Base-by-base conservation (phyloP, 2,797 vertebrate species). In the Pelodytes ibericus region DNA sequence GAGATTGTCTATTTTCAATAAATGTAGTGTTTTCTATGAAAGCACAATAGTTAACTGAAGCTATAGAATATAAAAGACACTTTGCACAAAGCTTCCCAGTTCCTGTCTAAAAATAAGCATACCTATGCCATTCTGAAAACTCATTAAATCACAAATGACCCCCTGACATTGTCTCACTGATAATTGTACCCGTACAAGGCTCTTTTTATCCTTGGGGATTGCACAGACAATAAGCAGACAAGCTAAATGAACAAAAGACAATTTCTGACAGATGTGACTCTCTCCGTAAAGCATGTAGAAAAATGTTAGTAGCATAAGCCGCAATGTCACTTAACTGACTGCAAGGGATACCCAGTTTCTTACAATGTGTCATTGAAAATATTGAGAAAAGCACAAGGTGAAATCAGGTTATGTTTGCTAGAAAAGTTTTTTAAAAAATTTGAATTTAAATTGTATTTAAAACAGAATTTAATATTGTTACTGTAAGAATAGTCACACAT, bases 71-170 rank as follows among this genome's bases (percentile, higher is more conserved):
- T 72, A 24, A 77, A 77, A 51, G 39, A 33, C 44, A 26, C 36
- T 25, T 29, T 16, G 59, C 26, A 41, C 62, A 77, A 72, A 51
- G 22, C 74, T 59, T 31, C 25, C 13, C 63, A 22, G 44, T 49
- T 24, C 5, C 39, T 56, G 25, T 57, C 66, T 77, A 77, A 72
- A 77, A 77, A 72, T 78, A 78, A 72, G 75, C 69, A 72, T 72
- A 72, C 75, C 75, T 78, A 78, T 72, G 75, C 62, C 69, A 67
- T 72, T 78, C 41, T 65, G 56, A 72, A 59, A 78, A 61, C 75
- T 78, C 75, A 78, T 78, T 78, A 72, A 78, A 72, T 78, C 75
- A 72, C 75, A 78, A 78, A 78, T 78, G 75, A 78, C 75, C 75
- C 56, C 63, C 36, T 44, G 69, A 78, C 75, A 72, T 78, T 78